A percentile compares a stretch with the other conserved stretches of the same genome.
These are phyloP conservation scores for Allolobophora icterica DNA, from an alignment of 2,888 invertebrate genomes.

Conservation along the genomic window DNA sequence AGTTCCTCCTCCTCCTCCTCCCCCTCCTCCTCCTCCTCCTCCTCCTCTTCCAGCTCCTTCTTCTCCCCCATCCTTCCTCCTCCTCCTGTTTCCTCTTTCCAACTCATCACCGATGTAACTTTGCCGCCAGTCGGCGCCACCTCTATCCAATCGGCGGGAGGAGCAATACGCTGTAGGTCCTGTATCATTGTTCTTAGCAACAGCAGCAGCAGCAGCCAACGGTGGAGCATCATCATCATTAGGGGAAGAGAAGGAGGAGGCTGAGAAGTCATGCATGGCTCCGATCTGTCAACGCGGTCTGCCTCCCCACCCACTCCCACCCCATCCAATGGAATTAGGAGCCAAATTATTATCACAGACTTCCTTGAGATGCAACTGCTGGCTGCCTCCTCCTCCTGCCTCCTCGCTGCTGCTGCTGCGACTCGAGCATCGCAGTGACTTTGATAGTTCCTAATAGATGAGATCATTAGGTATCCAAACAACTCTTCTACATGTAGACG, in stretches of 20 bases:
- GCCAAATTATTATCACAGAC: not conserved
- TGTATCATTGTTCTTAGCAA: not conserved
- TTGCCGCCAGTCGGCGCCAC: not conserved
- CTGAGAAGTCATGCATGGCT: not conserved
- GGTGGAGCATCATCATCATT: not conserved
- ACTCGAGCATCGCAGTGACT: not conserved
- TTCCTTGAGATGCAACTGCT: not conserved
- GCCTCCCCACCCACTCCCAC: not conserved
- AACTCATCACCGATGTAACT: conserved; percentile 1
- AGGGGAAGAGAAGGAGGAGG: not conserved
- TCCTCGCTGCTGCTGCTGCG: not conserved
- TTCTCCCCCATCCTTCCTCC: not conserved
- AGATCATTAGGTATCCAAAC: too few relatives aligned
- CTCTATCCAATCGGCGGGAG: not conserved
- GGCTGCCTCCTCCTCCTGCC: not conserved
- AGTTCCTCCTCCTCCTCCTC: not conserved
- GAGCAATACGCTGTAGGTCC: not conserved
- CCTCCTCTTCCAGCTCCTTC: not conserved
- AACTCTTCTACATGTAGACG: too few relatives aligned
- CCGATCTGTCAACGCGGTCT: conserved; percentile 9
- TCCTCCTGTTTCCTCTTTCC: not conserved
- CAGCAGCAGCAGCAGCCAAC: not conserved
- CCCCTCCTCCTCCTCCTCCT: not conserved
- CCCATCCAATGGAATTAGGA: not conserved
- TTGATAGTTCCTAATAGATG: not conserved